These are phyloP conservation scores for Planococcus citri DNA, from an alignment of 1,140 invertebrate genomes.

Conservation along the genomic window DNA sequence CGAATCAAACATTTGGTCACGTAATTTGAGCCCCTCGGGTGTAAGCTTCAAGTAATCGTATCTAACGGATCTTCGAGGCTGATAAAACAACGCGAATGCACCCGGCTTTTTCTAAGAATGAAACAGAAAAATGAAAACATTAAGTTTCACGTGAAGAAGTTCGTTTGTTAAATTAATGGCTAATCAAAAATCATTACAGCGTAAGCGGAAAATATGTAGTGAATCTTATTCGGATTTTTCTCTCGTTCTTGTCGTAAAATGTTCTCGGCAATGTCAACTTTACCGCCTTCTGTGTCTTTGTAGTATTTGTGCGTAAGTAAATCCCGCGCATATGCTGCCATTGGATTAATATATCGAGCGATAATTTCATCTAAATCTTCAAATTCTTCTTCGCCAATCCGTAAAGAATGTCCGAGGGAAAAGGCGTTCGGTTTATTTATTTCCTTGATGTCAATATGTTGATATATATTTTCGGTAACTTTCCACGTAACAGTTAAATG, in stretches of 20 bases:
- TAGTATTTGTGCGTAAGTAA: conserved; percentile 86
- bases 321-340: conserved; percentile 84
- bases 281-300: conserved; percentile 51
- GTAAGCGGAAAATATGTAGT: conserved; percentile 75
- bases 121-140: conserved; percentile 21
- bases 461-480: conserved; percentile 85
- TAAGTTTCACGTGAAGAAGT: neutral
- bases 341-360: conserved; percentile 86
- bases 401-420: conserved; percentile 76
- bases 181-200: conserved; percentile 38
- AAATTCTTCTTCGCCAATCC: conserved; percentile 82
- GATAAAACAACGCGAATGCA: conserved; percentile 87
- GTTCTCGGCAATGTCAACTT: conserved; percentile 75
- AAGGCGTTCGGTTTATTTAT: conserved; percentile 95
- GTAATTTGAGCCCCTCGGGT: conserved; percentile 83
- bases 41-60: conserved; percentile 88
- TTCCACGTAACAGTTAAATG: conserved; percentile 98
- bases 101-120: conserved; percentile 67
- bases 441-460: conserved; percentile 91
- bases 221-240: conserved; percentile 74
- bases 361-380: conserved; percentile 99
- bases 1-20: conserved; percentile 75
- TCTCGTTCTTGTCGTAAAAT: conserved; percentile 72
- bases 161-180: neutral
- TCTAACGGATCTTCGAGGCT: conserved; percentile 65